Evolutionary conservation across 2,888 invertebrate genomes (phyloP).

Genomic region (Oligia strigilis): DNA sequence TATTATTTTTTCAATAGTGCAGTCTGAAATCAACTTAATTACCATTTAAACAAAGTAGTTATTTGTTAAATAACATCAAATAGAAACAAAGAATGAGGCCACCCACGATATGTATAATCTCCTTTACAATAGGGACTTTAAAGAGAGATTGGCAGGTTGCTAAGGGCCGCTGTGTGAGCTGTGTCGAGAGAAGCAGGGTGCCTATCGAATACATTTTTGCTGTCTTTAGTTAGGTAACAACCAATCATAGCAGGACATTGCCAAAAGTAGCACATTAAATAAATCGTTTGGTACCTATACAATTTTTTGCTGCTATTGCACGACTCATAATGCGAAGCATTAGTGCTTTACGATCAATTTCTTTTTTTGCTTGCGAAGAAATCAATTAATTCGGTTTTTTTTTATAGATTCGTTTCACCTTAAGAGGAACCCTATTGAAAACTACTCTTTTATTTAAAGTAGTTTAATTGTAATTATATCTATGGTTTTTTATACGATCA

Average conservation of each 20-base stretch:
- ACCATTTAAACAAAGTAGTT: background rate
- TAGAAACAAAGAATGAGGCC: background rate
- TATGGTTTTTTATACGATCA: too few relatives aligned
- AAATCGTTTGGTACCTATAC: background rate
- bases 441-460: too few relatives aligned
- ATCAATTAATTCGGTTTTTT: too few relatives aligned
- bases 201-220: background rate
- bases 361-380: too few relatives aligned
- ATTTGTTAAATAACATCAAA: background rate
- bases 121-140: background rate
- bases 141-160: background rate
- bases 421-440: too few relatives aligned
- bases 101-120: background rate
- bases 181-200: too few relatives aligned
- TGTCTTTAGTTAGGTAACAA: background rate
- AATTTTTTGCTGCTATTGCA: constrained; percentile 1
- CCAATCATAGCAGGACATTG: background rate
- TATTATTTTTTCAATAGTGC: background rate
- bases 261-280: background rate
- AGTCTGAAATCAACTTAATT: background rate
- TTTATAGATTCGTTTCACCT: too few relatives aligned
- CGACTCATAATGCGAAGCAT: too few relatives aligned
- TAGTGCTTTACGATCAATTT: too few relatives aligned
- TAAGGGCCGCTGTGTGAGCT: too few relatives aligned
- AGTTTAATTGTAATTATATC: too few relatives aligned